phyloP scores from a whole-genome alignment of 2,797 vertebrate genomes.

The Scarus forsteni region DNA sequence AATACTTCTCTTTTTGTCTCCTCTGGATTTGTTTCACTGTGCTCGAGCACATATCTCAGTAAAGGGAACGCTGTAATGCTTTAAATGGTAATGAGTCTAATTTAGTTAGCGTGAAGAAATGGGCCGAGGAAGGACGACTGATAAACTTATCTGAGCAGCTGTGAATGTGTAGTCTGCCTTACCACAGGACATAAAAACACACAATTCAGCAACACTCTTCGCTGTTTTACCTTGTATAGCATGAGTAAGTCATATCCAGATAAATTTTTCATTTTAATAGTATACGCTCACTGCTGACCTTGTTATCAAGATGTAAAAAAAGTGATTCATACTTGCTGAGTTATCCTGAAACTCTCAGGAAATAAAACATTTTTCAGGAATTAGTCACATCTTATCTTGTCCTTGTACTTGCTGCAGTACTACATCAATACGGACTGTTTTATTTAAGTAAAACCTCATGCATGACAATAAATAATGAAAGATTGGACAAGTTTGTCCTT shows the following conservation, averaged over 20 bases:
- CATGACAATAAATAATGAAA: too few relatives aligned
- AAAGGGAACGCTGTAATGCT: not conserved
- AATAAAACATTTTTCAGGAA: not conserved
- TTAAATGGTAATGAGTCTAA: slow-evolving; percentile 1
- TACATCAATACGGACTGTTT: not conserved
- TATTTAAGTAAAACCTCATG: not conserved
- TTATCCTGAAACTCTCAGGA: not conserved
- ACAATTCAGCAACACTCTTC: not conserved
- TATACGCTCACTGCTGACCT: too few relatives aligned
- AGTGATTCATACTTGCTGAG: too few relatives aligned
- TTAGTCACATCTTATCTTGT: not conserved
- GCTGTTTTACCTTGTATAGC: not conserved
- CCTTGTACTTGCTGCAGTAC: not conserved
- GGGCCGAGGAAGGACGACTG: not conserved
- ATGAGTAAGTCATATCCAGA: too few relatives aligned
- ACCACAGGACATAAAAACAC: not conserved
- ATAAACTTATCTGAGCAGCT: not conserved
- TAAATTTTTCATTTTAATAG: not conserved
- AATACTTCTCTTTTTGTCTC: not conserved
- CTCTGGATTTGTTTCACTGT: slow-evolving; percentile 7
- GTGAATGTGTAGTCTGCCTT: not conserved
- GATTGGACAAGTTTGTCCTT: too few relatives aligned
- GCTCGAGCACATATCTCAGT: not conserved
- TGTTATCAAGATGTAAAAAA: not conserved
- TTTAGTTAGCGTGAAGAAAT: not conserved